Evolutionary conservation across 2,888 invertebrate species (phyloP).

Genomic region (Scaptomyza flava): DNA sequence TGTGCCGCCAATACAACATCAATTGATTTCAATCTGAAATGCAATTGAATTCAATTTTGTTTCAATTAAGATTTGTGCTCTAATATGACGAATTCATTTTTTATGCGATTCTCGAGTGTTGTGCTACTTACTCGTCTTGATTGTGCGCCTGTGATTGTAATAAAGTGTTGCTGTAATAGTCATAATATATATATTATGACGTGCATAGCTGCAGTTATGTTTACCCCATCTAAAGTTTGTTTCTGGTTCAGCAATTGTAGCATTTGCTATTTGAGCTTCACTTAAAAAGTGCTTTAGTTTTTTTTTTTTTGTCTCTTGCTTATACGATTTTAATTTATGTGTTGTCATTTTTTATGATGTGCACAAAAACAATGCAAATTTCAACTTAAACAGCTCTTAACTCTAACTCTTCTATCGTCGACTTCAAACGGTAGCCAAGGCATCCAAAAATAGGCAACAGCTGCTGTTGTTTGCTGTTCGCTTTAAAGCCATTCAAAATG

Average conservation of each 20-base stretch:
- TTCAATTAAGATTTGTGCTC: constrained; percentile 56
- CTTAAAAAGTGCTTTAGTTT: constrained; percentile 4
- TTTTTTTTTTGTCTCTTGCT: constrained; percentile 29
- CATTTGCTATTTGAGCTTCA: constrained; percentile 15
- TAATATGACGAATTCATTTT: constrained; percentile 65
- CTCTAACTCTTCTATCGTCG: constrained; percentile 20
- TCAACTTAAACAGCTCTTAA: constrained; percentile 28
- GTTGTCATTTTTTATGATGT: constrained; percentile 15
- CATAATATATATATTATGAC: constrained; percentile 52
- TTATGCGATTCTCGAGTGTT: constrained; percentile 31
- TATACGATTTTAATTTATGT: constrained; percentile 35
- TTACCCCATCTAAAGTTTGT: background rate
- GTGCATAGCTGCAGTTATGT: constrained; percentile 29
- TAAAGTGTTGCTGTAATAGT: constrained; percentile 42
- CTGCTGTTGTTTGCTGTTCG: constrained; percentile 27
- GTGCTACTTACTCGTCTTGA: background rate
- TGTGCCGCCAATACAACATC: constrained; percentile 64
- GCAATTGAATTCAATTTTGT: constrained; percentile 76
- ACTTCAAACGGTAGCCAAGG: constrained; percentile 68
- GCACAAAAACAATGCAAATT: constrained; percentile 47
- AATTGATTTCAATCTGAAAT: constrained; percentile 77
- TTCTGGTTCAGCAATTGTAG: constrained; percentile 60
- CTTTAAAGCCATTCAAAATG: constrained; percentile 67
- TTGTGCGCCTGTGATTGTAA: constrained; percentile 43
- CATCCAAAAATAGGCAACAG: constrained; percentile 64